Base-by-base conservation (phyloP, 2,888 invertebrate genomes). In the Seira musarum region DNA sequence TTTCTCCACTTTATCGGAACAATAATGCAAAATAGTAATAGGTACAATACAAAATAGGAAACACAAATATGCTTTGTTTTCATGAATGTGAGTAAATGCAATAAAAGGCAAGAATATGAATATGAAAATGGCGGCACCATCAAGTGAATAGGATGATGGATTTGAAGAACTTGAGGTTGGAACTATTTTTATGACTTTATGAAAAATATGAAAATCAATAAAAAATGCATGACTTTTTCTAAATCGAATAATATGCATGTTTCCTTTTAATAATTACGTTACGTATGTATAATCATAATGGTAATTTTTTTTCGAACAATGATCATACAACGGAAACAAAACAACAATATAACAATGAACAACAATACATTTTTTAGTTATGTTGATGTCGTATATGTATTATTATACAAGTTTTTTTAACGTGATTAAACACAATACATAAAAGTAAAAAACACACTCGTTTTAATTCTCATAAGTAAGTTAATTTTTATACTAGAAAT, bases 251-350 rank as follows among this genome's bases (percentile, higher is more conserved):
- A 13, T 13, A 40, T 40, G 13, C 5, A 40, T 40, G 40, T 40
- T 40, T 40, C 40, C 40, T 8, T 40, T 40, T 40, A 40, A 40
- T 40, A 8, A 40, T 72, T 72, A 72, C 49, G 63, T 72, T 21
- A 46, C 63, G 24, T 72, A 72, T 72, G 22, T 73, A 73, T 64
- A 64, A 64, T 40, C 40, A 40, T 64, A 64, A 65, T 73, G 72
- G 72, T 72, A 72, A 73, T 49, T 73, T 66, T 66, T 66, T 66
- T 19, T 30, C 65, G 65, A 72, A 64, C 72, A 72, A 8, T 40
- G 40, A 40, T 72, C 63, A 72, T 72, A 53, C 73, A 73, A 66
- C 73, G 73, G 73, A 73, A 73, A 73, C 73, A 73, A 73, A 65
- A 24, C 21, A 24, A 73, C 49, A 73, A 73, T 65, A 73, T 65